phyloP scores from a whole-genome alignment of 2,888 invertebrate genomes.

The Lasioglossum villosulum region DNA sequence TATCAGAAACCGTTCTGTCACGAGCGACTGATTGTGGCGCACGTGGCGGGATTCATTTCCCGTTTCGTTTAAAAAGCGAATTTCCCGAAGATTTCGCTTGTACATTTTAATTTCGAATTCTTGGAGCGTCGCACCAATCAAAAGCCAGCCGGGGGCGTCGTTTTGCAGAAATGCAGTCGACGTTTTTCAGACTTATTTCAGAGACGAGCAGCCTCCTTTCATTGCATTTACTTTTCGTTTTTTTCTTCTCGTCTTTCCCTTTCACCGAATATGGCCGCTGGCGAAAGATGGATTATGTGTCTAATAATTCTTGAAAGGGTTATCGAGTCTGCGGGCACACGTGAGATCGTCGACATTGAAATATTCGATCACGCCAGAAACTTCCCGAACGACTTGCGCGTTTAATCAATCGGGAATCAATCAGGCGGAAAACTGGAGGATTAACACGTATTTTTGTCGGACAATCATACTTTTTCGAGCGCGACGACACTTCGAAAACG shows the following conservation, averaged over 20 bases:
- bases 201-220: constrained; percentile 4
- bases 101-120: constrained; percentile 46
- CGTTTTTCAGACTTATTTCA: constrained; percentile 37
- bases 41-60: not conserved
- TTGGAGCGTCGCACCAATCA: constrained; percentile 37
- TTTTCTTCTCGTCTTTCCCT: not conserved
- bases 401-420: not conserved
- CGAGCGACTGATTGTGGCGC: not conserved
- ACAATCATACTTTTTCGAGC: not conserved
- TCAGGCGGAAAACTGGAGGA: not conserved
- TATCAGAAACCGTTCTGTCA: not conserved
- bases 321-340: not conserved
- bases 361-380: not conserved
- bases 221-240: constrained; percentile 12
- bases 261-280: constrained; percentile 16
- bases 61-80: not conserved
- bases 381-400: not conserved
- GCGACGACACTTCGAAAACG: not conserved
- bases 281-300: constrained; percentile 18
- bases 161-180: constrained; percentile 32
- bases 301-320: not conserved
- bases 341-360: not conserved
- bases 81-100: constrained; percentile 29
- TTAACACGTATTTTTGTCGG: not conserved
- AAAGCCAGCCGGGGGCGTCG: constrained; percentile 36